Conservation (phyloP, 2,888 invertebrate genomes). For the Fabriciana adippe region DNA sequence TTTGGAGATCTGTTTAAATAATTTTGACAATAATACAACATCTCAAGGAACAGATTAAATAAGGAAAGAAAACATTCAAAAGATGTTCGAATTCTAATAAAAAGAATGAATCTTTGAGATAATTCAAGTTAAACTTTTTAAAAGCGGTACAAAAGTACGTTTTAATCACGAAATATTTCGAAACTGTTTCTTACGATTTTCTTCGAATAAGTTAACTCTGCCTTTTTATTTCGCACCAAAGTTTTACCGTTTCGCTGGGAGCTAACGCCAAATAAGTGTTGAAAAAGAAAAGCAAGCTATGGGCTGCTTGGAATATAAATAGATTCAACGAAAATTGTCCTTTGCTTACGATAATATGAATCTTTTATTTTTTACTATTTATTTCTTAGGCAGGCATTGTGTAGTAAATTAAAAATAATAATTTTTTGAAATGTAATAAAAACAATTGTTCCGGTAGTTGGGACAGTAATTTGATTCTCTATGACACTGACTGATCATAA, state of each 20-base stretch:
- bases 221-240: slow-evolving; percentile 21
- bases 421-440: no score
- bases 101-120: not conserved
- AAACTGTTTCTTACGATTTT: slow-evolving; percentile 24
- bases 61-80: not conserved
- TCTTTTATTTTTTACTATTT: no score
- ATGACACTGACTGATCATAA: no score
- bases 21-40: no score
- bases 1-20: no score
- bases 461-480: no score
- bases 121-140: slow-evolving; percentile 7
- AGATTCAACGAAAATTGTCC: not conserved
- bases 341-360: not conserved
- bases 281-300: not conserved
- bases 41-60: no score
- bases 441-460: no score
- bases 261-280: slow-evolving; percentile 8
- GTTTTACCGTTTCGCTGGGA: slow-evolving; percentile 5
- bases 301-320: slow-evolving; percentile 4
- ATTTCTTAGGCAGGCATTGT: no score
- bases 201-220: slow-evolving; percentile 20
- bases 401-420: no score
- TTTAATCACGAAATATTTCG: slow-evolving; percentile 27
- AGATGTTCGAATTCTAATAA: not conserved
- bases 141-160: slow-evolving; percentile 15